A percentile compares a stretch with the other conserved stretches of the same genome.
phyloP scores from a whole-genome alignment of 2,888 invertebrate species.

The Crepidodera aurea region DNA sequence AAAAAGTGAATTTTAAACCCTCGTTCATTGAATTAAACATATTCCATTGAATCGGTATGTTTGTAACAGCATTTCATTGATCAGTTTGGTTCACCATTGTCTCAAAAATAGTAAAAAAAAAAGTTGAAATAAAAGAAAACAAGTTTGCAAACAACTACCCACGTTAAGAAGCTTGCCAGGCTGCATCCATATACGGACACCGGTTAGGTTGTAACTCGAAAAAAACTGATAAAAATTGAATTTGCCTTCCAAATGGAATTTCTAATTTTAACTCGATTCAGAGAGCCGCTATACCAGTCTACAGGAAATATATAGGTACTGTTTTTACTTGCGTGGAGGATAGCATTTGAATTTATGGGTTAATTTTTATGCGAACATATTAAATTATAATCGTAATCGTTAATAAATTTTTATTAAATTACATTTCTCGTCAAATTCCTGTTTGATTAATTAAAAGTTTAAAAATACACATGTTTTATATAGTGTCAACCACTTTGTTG shows the following conservation, averaged over 20 bases:
- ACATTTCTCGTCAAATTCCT: too few relatives aligned
- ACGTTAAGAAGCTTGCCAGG: slow-evolving; percentile 44
- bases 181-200: slow-evolving; percentile 45
- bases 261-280: slow-evolving; percentile 35
- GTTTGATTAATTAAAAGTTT: too few relatives aligned
- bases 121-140: slow-evolving; percentile 42
- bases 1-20: neutral
- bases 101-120: slow-evolving; percentile 41
- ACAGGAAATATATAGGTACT: slow-evolving; percentile 33
- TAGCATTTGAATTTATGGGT: slow-evolving; percentile 31
- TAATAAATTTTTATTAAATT: neutral
- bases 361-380: slow-evolving; percentile 19
- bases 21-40: slow-evolving; percentile 17
- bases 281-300: slow-evolving; percentile 19
- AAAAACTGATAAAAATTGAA: slow-evolving; percentile 41
- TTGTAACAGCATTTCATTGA: slow-evolving; percentile 46
- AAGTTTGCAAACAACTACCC: slow-evolving; percentile 44
- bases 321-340: slow-evolving; percentile 17
- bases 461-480: too few relatives aligned
- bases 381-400: neutral
- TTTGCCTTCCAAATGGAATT: slow-evolving; percentile 40
- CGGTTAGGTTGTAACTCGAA: slow-evolving; percentile 38
- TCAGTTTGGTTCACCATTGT: slow-evolving; percentile 45
- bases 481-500: too few relatives aligned
- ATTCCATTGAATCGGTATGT: slow-evolving; percentile 42